Evolutionary conservation across 1,140 invertebrate genomes (phyloP).

Genomic region (Solenopsis fugax): DNA sequence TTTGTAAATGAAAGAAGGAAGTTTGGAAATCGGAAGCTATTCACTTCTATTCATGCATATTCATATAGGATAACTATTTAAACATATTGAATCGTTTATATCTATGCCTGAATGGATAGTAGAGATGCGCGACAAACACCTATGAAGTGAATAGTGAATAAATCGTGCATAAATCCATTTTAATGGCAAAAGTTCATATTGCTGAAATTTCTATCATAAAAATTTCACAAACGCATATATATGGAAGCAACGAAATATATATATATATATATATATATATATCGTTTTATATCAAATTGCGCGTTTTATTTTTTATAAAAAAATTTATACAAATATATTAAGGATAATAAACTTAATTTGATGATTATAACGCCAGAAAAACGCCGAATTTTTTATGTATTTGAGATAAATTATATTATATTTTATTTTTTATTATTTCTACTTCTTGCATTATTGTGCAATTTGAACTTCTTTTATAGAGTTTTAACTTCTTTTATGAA

Average conservation of each 20-base stretch:
- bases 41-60: background rate
- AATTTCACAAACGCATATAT: background rate
- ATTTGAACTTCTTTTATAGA: background rate
- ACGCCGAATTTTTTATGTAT: background rate
- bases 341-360: background rate
- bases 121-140: background rate
- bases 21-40: background rate
- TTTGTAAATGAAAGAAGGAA: background rate
- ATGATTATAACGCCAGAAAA: background rate
- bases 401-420: background rate
- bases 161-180: conserved; percentile 13
- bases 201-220: background rate
- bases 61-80: background rate
- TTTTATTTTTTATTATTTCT: background rate
- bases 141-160: conserved; percentile 13
- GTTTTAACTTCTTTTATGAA: background rate
- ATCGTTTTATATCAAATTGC: background rate
- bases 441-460: background rate
- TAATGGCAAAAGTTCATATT: background rate
- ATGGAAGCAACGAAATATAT: background rate
- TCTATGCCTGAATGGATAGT: background rate
- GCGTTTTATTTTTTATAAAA: background rate
- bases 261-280: background rate
- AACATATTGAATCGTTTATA: conserved; percentile 30
- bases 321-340: conserved; percentile 14